phyloP scores from a whole-genome alignment of 2,888 invertebrate species.

The Pristionchus japonicus region DNA sequence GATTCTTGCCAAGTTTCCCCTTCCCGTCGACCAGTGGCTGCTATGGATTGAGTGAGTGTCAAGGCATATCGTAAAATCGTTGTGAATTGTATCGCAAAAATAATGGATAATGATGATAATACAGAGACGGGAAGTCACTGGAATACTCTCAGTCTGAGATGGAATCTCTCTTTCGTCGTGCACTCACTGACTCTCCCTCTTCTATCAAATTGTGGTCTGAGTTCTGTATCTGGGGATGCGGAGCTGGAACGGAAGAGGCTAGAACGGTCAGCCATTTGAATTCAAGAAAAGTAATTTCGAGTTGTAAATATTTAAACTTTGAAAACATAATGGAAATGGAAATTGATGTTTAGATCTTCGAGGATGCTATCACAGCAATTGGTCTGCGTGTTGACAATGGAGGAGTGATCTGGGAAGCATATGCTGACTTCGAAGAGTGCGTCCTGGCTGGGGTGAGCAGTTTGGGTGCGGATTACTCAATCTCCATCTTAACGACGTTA shows the following conservation, averaged over 20 bases:
- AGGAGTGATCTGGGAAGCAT: conserved; percentile 14
- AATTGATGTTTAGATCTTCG: conserved; percentile 13
- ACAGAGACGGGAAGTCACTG: conserved; percentile 28
- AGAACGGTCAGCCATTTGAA: too few relatives aligned
- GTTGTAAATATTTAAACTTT: too few relatives aligned
- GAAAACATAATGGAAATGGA: too few relatives aligned
- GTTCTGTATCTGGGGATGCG: conserved; percentile 30
- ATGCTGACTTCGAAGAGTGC: conserved; percentile 36
- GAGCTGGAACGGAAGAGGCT: not conserved
- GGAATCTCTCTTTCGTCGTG: conserved; percentile 26
- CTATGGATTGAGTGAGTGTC: conserved; percentile 56
- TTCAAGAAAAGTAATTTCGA: too few relatives aligned
- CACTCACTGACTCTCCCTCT: conserved; percentile 18
- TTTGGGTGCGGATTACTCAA: too few relatives aligned
- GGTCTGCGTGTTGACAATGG: conserved; percentile 33
- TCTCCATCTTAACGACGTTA: too few relatives aligned
- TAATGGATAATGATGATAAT: not conserved
- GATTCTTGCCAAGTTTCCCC: conserved; percentile 48
- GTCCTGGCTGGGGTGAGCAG: not conserved
- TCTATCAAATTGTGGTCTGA: not conserved
- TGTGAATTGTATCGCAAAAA: too few relatives aligned
- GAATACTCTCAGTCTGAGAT: conserved; percentile 3
- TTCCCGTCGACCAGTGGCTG: conserved; percentile 52
- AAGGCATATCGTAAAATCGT: too few relatives aligned
- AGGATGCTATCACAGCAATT: conserved; percentile 25